Evolutionary conservation across 35 echinoderm and acorn worm genomes (phyloP).

Genomic region (Ophiothrix spiculata): DNA sequence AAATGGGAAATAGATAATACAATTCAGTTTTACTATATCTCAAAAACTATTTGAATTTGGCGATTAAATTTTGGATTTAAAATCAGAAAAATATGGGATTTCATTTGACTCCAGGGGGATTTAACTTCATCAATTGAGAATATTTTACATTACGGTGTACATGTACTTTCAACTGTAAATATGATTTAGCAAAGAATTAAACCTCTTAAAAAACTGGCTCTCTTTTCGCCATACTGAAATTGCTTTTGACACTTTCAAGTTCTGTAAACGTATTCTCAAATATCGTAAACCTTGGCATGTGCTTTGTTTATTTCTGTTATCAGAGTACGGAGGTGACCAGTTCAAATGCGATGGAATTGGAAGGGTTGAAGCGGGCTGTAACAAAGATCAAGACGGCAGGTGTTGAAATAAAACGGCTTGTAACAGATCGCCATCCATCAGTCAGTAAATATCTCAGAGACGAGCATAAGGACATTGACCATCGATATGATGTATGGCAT

Average conservation of each 20-base stretch:
- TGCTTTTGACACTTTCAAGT: neutral
- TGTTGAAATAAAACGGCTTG: conserved; percentile 26
- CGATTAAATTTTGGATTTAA: too few relatives aligned
- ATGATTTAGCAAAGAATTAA: too few relatives aligned
- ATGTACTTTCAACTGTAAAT: too few relatives aligned
- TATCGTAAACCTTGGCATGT: neutral
- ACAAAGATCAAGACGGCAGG: neutral
- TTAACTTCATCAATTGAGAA: too few relatives aligned
- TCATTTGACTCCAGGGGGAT: too few relatives aligned
- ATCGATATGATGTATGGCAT: conserved; percentile 71
- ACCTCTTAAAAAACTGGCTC: too few relatives aligned
- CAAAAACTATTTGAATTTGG: too few relatives aligned
- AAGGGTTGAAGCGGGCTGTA: conserved; percentile 16
- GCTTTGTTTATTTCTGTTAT: neutral
- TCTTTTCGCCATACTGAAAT: too few relatives aligned
- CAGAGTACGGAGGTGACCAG: neutral
- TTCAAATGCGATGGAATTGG: conserved; percentile 27
- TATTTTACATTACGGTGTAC: too few relatives aligned
- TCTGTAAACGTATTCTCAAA: neutral
- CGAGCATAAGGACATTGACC: conserved; percentile 4
- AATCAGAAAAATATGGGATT: too few relatives aligned
- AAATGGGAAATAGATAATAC: too few relatives aligned
- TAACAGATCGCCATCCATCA: conserved; percentile 55
- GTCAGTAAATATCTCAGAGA: conserved; percentile 48
- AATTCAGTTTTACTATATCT: too few relatives aligned